phyloP scores from a whole-genome alignment of 2,113 vertebrate species.

The Coreoperca whiteheadi region DNA sequence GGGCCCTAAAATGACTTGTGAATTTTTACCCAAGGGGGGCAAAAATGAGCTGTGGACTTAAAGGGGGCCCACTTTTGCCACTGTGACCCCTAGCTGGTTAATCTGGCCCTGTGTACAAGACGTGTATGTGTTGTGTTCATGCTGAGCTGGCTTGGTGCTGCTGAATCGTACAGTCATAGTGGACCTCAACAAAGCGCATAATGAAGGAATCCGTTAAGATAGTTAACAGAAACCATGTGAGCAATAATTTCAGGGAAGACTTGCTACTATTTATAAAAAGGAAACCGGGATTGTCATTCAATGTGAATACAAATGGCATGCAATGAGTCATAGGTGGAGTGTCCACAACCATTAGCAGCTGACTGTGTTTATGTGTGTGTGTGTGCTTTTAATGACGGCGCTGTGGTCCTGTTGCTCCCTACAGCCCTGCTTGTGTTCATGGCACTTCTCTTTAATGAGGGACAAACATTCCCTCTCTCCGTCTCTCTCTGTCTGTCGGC shows the following conservation, averaged over 20 bases:
- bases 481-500: conserved; percentile 50
- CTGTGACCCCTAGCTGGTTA: neutral
- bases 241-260: conserved; percentile 14
- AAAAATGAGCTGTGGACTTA: neutral
- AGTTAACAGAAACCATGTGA: neutral
- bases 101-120: neutral
- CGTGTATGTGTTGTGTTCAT: neutral
- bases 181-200: neutral
- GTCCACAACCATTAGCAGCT: conserved; percentile 65
- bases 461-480: conserved; percentile 64
- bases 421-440: conserved; percentile 59
- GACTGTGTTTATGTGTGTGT: conserved; percentile 43
- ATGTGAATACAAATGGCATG: conserved; percentile 41
- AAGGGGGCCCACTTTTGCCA: neutral
- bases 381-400: conserved; percentile 53
- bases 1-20: neutral
- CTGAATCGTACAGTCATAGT: neutral
- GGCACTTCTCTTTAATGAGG: conserved; percentile 73
- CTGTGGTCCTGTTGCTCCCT: conserved; percentile 55
- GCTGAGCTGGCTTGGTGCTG: neutral
- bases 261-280: conserved; percentile 9
- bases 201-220: neutral
- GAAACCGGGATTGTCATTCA: conserved; percentile 34
- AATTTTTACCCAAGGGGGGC: neutral
- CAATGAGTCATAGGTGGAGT: conserved; percentile 68